Percentiles rank a stretch among this genome's conserved stretches.
Evolutionary conservation across 2,113 vertebrate genomes (phyloP).

Genomic region (Pogonocichla stellata): DNA sequence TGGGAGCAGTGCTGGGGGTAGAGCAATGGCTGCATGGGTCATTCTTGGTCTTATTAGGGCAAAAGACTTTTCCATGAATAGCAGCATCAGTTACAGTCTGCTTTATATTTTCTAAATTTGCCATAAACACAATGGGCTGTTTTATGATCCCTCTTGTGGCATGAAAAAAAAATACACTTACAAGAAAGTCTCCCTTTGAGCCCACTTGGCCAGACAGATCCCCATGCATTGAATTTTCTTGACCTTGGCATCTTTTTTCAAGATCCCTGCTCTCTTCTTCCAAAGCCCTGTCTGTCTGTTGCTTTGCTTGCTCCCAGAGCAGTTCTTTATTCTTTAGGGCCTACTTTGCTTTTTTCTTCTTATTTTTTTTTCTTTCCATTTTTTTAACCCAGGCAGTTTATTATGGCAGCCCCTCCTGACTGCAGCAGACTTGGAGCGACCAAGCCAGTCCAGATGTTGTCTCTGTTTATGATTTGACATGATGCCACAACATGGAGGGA

Average conservation of each 20-base stretch:
- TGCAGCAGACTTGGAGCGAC: slow-evolving; percentile 53
- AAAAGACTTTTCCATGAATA: slow-evolving; percentile 17
- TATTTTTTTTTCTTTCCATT: neutral
- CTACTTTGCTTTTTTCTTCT: neutral
- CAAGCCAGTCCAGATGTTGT: slow-evolving; percentile 27
- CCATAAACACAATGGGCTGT: slow-evolving; percentile 42
- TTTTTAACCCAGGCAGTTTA: neutral
- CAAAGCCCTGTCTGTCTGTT: slow-evolving; percentile 9
- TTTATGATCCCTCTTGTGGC: slow-evolving; percentile 65
- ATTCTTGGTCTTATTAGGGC: neutral
- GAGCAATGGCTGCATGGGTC: neutral
- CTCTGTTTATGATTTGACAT: slow-evolving; percentile 47
- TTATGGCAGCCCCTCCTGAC: slow-evolving; percentile 26
- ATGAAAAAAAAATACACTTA: slow-evolving; percentile 35
- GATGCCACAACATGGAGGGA: slow-evolving; percentile 49
- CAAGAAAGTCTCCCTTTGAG: slow-evolving; percentile 9
- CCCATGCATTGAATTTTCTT: neutral
- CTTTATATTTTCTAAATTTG: slow-evolving; percentile 20
- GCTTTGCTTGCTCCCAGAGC: slow-evolving; percentile 13
- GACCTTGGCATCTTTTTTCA: slow-evolving; percentile 13
- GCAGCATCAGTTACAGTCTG: neutral
- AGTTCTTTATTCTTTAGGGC: neutral
- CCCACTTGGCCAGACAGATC: slow-evolving; percentile 53
- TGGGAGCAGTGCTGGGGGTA: neutral
- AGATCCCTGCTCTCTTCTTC: neutral